Evolutionary conservation across 2,113 vertebrate species (phyloP).

Genomic region (Brachypodius melanocephalos): DNA sequence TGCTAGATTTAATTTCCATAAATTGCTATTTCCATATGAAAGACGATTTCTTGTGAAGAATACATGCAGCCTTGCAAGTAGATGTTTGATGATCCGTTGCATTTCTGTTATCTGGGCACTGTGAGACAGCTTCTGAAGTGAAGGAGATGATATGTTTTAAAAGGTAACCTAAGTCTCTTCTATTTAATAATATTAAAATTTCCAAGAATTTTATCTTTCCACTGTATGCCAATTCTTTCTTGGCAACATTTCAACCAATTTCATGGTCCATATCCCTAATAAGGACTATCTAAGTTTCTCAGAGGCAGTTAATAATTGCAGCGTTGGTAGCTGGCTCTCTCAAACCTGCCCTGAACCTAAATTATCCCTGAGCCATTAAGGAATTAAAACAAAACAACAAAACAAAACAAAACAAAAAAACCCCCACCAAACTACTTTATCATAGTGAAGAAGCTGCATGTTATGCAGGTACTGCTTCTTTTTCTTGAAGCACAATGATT

Average conservation of each 20-base stretch:
- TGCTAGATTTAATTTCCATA: background rate
- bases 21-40: background rate
- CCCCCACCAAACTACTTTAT: background rate
- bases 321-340: background rate
- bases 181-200: background rate
- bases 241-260: background rate
- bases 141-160: background rate
- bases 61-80: background rate
- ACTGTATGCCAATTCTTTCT: background rate
- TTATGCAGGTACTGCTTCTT: background rate
- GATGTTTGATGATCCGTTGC: background rate
- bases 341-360: background rate
- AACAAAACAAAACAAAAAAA: background rate
- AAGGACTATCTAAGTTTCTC: background rate
- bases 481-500: background rate
- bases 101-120: background rate
- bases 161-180: background rate
- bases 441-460: background rate
- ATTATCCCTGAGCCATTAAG: background rate
- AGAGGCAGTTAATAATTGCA: background rate
- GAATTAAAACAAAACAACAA: background rate
- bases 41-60: background rate
- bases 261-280: background rate
- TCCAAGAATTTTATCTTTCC: background rate
- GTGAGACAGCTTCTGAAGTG: background rate